These are phyloP conservation scores for Pongo pygmaeus DNA, from an alignment of 2,113 vertebrate species.

Conservation along the genomic window DNA sequence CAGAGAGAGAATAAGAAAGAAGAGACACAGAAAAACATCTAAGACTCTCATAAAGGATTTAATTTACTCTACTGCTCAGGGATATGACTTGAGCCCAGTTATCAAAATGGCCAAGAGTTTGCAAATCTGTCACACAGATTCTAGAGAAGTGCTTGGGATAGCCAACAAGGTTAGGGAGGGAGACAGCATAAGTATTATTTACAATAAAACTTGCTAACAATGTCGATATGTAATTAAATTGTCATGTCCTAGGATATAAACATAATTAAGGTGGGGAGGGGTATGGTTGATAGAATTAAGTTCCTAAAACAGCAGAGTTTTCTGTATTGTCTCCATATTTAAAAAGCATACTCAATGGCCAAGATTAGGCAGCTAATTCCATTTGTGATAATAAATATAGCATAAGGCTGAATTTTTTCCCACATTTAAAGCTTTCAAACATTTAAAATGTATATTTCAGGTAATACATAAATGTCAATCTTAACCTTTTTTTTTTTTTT, in stretches of 20 bases:
- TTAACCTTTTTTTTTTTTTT: not conserved
- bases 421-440: not conserved
- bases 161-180: not conserved
- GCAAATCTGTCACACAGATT: not conserved
- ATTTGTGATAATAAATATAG: not conserved
- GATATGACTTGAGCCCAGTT: not conserved
- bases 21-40: not conserved
- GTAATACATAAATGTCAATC: not conserved
- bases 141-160: not conserved
- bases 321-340: not conserved
- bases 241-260: not conserved
- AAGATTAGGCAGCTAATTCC: not conserved
- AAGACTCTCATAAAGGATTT: not conserved
- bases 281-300: not conserved
- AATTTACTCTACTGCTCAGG: not conserved
- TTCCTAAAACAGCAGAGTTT: not conserved
- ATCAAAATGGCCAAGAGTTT: conserved; percentile 15
- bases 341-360: not conserved
- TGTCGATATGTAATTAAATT: not conserved
- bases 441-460: not conserved
- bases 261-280: not conserved
- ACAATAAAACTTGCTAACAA: not conserved
- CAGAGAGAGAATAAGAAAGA: too few relatives aligned
- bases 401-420: not conserved
- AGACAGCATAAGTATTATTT: not conserved